These are phyloP conservation scores for Pectinophora gossypiella DNA, from an alignment of 1,140 invertebrate genomes.

Conservation along the genomic window DNA sequence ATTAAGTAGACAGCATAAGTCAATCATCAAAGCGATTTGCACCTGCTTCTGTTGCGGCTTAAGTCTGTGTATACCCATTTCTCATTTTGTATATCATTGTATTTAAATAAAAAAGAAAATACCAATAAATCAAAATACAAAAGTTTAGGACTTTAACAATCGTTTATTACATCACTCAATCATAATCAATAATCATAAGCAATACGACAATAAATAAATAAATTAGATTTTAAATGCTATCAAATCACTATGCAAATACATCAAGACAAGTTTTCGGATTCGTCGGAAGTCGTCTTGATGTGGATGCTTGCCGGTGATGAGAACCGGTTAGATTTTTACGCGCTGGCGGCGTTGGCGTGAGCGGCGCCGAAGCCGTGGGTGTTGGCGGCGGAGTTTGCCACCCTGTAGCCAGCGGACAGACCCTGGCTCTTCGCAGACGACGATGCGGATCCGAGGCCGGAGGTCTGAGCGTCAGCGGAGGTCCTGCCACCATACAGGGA, in stretches of 20 bases:
- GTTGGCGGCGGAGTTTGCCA: slow-evolving; percentile 48
- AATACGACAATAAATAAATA: slow-evolving; percentile 36
- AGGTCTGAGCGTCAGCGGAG: slow-evolving; percentile 39
- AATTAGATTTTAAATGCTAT: slow-evolving; percentile 20
- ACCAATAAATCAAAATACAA: too few species aligned
- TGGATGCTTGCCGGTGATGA: slow-evolving; percentile 32
- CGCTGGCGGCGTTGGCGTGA: slow-evolving; percentile 41
- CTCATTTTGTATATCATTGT: too few species aligned
- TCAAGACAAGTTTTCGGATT: slow-evolving; percentile 51
- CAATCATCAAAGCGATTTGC: too few species aligned
- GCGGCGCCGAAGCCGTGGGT: slow-evolving; percentile 42
- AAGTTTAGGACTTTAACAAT: too few species aligned
- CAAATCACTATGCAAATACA: slow-evolving; percentile 43
- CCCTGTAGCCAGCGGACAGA: slow-evolving; percentile 37
- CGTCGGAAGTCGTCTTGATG: slow-evolving; percentile 51
- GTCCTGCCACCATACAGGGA: slow-evolving; percentile 27
- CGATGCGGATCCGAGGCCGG: slow-evolving; percentile 38
- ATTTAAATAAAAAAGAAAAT: too few species aligned
- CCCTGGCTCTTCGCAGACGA: slow-evolving; percentile 43
- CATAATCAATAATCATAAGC: too few species aligned
- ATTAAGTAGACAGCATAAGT: too few species aligned
- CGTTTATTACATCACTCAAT: too few species aligned
- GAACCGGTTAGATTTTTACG: slow-evolving; percentile 15
- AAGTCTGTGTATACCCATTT: too few species aligned
- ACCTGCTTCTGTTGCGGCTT: too few species aligned